Conservation (phyloP, 1,140 invertebrate genomes). For the Zaprionus capensis region DNA sequence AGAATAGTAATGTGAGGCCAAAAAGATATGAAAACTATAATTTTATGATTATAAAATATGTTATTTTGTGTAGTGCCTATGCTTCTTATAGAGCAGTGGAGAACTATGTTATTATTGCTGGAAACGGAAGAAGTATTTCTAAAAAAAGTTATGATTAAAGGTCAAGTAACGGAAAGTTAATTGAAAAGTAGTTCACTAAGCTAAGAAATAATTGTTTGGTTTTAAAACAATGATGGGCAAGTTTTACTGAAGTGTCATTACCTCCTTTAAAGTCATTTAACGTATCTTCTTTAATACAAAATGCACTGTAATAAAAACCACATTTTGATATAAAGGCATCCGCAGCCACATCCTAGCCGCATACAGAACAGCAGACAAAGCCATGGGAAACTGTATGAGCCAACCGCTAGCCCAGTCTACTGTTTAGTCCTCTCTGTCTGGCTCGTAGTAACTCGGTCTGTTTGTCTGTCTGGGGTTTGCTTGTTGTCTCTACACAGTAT, state of each 20-base stretch:
- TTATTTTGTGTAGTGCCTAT: slow-evolving; percentile 1
- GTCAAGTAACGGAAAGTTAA: no score
- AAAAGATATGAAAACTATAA: no score
- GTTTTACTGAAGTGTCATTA: slow-evolving; percentile 18
- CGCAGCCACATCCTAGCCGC: slow-evolving; percentile 50
- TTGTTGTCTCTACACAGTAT: slow-evolving; percentile 49
- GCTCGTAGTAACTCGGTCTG: slow-evolving; percentile 44
- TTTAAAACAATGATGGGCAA: neutral
- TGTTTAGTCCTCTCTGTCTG: slow-evolving; percentile 20
- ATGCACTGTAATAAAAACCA: slow-evolving; percentile 73
- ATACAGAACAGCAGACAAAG: slow-evolving; percentile 51
- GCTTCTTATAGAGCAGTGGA: neutral
- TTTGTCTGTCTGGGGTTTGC: slow-evolving; percentile 58
- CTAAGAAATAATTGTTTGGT: neutral
- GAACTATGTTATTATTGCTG: no score
- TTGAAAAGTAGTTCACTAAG: no score
- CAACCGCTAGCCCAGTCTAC: slow-evolving; percentile 54
- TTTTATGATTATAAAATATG: no score
- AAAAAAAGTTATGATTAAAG: no score
- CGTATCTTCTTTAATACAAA: slow-evolving; percentile 20
- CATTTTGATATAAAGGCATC: slow-evolving; percentile 77
- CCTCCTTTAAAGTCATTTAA: slow-evolving; percentile 52
- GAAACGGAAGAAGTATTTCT: no score
- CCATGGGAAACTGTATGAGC: slow-evolving; percentile 43
- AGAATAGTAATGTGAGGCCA: no score